Percentiles rank a stretch among this genome's conserved stretches.
phyloP scores from a whole-genome alignment of 2,113 vertebrate genomes.

The Plestiodon gilberti region DNA sequence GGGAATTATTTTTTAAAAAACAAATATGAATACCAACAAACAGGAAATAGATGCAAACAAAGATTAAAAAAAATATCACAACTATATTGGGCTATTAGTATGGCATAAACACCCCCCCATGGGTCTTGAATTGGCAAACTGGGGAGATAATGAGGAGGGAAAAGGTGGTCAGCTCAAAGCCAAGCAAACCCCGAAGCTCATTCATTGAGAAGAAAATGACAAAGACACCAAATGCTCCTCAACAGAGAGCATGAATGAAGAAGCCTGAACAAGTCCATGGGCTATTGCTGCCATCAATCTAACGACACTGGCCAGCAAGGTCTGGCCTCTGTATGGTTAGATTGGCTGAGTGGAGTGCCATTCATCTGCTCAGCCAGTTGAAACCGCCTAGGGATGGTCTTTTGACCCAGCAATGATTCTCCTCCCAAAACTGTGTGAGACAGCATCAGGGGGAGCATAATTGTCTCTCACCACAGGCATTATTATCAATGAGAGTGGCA shows the following conservation, averaged over 20 bases:
- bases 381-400: not conserved
- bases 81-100: not conserved
- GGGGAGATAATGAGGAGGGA: not conserved
- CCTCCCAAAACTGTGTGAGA: not conserved
- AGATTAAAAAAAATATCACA: not conserved
- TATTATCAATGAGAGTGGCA: not conserved
- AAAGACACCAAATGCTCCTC: not conserved
- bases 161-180: not conserved
- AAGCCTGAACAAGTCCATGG: too few species aligned
- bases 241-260: too few species aligned
- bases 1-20: too few species aligned
- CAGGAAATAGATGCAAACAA: too few species aligned
- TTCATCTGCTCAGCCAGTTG: not conserved
- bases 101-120: not conserved
- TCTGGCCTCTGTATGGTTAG: not conserved
- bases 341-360: not conserved
- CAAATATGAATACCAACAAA: too few species aligned
- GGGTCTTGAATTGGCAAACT: not conserved
- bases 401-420: not conserved
- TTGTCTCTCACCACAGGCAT: not conserved
- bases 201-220: too few species aligned
- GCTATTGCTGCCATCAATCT: too few species aligned
- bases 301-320: not conserved
- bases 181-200: not conserved
- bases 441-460: not conserved